Evolutionary conservation across 1,140 invertebrate genomes (phyloP).

Genomic region (Megalonaias nervosa): DNA sequence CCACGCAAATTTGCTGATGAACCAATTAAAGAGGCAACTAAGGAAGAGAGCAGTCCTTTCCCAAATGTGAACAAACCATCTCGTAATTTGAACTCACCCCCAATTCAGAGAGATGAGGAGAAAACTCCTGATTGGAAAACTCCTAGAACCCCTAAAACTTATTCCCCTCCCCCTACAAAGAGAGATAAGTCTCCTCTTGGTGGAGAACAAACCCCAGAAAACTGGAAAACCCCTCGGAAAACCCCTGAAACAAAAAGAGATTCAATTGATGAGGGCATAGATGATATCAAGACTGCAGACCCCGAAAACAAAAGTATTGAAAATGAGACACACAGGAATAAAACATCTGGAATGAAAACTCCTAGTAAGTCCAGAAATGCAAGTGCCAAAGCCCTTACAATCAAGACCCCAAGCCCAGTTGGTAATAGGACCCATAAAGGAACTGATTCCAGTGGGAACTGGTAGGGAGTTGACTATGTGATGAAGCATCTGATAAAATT

Average conservation of each 20-base stretch:
- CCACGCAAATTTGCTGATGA: conserved; percentile 1
- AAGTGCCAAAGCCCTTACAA: no score
- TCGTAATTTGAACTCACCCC: no score
- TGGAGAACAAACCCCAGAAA: conserved; percentile 33
- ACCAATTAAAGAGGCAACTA: conserved; percentile 20
- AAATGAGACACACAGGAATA: conserved; percentile 10
- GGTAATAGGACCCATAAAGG: conserved; percentile 20
- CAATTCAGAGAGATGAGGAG: no score
- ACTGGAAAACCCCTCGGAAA: conserved; percentile 23
- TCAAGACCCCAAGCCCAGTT: conserved; percentile 17
- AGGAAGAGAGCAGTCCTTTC: conserved; percentile 27
- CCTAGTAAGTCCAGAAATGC: conserved; percentile 4
- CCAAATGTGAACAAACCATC: no score
- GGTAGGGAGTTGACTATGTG: no score
- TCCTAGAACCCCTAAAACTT: no score
- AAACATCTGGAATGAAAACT: conserved; percentile 17
- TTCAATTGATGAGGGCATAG: neutral
- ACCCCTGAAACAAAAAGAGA: conserved; percentile 24
- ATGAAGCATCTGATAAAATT: no score
- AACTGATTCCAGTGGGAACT: no score
- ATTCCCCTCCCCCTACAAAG: no score
- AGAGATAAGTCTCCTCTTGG: no score
- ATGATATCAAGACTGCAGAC: conserved; percentile 26
- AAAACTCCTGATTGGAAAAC: no score
- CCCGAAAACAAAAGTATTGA: conserved; percentile 15